These are phyloP conservation scores for Euproctis similis DNA, from an alignment of 2,888 invertebrate genomes.

Conservation along the genomic window DNA sequence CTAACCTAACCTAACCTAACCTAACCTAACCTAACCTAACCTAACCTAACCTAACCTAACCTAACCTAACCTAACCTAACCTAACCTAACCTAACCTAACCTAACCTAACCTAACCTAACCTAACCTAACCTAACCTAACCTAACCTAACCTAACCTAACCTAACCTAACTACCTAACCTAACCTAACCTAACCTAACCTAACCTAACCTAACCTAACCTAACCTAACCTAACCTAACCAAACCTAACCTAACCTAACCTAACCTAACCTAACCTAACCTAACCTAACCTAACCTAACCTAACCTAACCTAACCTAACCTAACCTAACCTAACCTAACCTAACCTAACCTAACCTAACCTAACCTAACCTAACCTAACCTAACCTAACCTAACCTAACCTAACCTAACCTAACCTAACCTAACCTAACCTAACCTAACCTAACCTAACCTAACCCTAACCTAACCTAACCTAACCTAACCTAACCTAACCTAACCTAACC, in stretches of 20 bases:
- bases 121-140: no score
- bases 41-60: no score
- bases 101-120: no score
- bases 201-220: no score
- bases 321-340: conserved; percentile 6
- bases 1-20: no score
- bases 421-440: conserved; percentile 1
- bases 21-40: no score
- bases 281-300: conserved; percentile 6
- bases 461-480: no score
- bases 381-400: conserved; percentile 2
- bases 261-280: conserved; percentile 3
- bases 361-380: conserved; percentile 2
- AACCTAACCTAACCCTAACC: not conserved
- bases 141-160: conserved; percentile 14
- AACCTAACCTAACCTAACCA: conserved; percentile 4
- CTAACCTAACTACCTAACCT: conserved; percentile 12
- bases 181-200: conserved; percentile 7
- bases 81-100: no score
- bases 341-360: conserved; percentile 2
- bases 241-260: conserved; percentile 3
- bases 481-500: conserved; percentile 1
- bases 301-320: conserved; percentile 6
- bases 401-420: conserved; percentile 4
- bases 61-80: no score